These are phyloP conservation scores for Boulengeromyrus knoepffleri DNA, from an alignment of 2,113 vertebrate genomes.

Conservation along the genomic window DNA sequence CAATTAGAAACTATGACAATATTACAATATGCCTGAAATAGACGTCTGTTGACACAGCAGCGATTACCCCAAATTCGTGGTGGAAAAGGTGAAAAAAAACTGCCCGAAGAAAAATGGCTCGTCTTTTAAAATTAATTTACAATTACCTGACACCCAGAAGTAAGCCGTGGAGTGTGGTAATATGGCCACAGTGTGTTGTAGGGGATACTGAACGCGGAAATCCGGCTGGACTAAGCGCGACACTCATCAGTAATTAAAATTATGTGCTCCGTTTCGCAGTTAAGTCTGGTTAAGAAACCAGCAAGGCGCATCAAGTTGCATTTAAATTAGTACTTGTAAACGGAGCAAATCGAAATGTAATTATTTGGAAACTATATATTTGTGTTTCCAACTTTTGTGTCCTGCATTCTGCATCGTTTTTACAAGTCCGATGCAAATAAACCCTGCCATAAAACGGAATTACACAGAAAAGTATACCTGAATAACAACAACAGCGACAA, in stretches of 20 bases:
- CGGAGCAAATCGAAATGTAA: neutral
- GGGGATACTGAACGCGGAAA: neutral
- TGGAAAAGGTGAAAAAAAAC: neutral
- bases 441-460: neutral
- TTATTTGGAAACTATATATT: neutral
- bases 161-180: neutral
- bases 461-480: neutral
- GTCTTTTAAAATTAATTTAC: neutral
- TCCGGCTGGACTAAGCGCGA: neutral
- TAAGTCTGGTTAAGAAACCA: neutral
- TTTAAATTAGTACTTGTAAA: neutral
- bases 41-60: neutral
- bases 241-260: neutral
- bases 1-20: neutral
- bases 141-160: neutral
- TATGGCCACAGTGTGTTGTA: neutral
- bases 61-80: neutral
- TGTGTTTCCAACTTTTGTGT: neutral
- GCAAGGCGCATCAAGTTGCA: neutral
- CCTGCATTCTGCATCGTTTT: neutral
- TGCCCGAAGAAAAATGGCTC: neutral
- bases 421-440: neutral
- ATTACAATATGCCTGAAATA: neutral
- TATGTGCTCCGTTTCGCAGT: neutral
- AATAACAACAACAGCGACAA: neutral